Evolutionary conservation across 1,140 invertebrate species (phyloP), one percentile per base, ranked within the genome.

Genomic region (Apocrypta bakeri): DNA sequence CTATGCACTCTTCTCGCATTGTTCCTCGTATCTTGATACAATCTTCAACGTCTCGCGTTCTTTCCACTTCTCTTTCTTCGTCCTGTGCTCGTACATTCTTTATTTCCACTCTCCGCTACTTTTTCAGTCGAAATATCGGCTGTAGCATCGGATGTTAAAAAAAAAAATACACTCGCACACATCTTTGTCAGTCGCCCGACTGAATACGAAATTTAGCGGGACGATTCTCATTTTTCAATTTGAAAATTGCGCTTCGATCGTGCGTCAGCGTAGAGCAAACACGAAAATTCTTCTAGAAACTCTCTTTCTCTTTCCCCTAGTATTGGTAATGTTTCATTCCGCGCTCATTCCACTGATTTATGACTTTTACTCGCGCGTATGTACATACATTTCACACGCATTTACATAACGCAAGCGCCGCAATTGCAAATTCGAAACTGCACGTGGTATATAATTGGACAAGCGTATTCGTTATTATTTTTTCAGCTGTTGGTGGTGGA

Each of bases 271-370:
- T 11, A 17, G 63, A 8, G 1, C 25, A 11, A 71, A 71, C 31
- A 71, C n/a, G 31, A 71, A 71, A 71, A 71, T 71, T 71, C 25
- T 66, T 66, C 24, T 29, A 25, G 24, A 56, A 56, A 56, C 21
- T 56, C 48, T n/a, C 48, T 9, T 37, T 9, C n/a, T n/a, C n/a
- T n/a, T n/a, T n/a, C n/a, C n/a, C n/a, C n/a, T n/a, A n/a, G n/a
- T n/a, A n/a, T n/a, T 21, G 21, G 48, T 56, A 40, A 72, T 72
- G 17, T 21, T 72, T 72, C 69, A 48, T 74, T 61, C 27, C 42
- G 12, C 72, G 72, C 9, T 21, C 24, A 61, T 74, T 74, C 17
- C 72, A 61, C 61, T 74, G 72, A 74, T 74, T 74, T 61, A 74
- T 29, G 42, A 74, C 24, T 61, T 74, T 74, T 12, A 21, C 42